phyloP scores from a whole-genome alignment of 2,113 vertebrate species.

The Ceyx melanurus region DNA sequence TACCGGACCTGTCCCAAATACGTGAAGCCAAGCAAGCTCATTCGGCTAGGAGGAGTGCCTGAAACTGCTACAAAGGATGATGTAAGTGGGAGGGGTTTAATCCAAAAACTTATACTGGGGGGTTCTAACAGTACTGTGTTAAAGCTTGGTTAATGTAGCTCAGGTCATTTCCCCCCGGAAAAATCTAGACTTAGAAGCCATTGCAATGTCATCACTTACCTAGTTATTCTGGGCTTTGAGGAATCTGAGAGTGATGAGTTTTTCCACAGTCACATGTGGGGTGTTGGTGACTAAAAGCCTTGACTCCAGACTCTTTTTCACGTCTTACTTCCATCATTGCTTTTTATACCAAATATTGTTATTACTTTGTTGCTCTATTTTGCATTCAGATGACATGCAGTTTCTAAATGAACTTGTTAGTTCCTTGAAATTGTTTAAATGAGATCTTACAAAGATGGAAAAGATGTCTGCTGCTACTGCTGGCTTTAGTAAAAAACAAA shows the following conservation, averaged over 20 bases:
- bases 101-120: not conserved
- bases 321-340: not conserved
- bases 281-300: conserved; percentile 6
- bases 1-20: conserved; percentile 88
- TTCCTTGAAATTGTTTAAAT: conserved; percentile 4
- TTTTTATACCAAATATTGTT: not conserved
- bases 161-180: not conserved
- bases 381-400: not conserved
- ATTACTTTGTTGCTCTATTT: not conserved
- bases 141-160: not conserved
- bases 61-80: conserved; percentile 94
- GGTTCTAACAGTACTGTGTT: not conserved
- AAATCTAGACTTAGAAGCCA: conserved; percentile 15
- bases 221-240: not conserved
- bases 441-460: not conserved
- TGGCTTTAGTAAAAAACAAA: not conserved
- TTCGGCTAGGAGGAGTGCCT: conserved; percentile 90
- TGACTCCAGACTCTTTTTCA: not conserved
- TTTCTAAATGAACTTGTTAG: not conserved
- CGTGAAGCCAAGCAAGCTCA: conserved; percentile 87
- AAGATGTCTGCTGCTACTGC: not conserved
- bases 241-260: not conserved
- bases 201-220: not conserved
- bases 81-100: conserved; percentile 71
- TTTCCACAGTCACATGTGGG: not conserved